A percentile compares a stretch with the other conserved stretches of the same genome.
Evolutionary conservation across 1,140 invertebrate species (phyloP).

Genomic region (Drosophila athabasca): DNA sequence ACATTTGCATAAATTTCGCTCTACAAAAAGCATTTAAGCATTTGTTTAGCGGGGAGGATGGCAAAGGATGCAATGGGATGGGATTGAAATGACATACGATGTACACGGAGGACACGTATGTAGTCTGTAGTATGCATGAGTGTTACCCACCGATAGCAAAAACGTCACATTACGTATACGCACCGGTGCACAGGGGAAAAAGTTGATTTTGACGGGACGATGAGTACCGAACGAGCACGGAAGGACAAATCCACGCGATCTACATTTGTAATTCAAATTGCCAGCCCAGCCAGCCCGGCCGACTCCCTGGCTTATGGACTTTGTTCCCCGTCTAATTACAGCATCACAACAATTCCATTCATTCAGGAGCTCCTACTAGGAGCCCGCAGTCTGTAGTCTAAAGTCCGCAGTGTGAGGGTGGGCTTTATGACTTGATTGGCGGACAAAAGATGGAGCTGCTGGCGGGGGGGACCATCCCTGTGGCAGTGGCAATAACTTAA

Average conservation of each 20-base stretch:
- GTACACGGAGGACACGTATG: constrained; percentile 35
- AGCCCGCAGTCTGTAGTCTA: too few species aligned
- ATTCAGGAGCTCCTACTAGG: not conserved
- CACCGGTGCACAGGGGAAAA: constrained; percentile 64
- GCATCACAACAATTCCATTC: constrained; percentile 27
- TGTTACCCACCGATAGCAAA: constrained; percentile 46
- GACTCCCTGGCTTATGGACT: constrained; percentile 49
- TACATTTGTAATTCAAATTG: constrained; percentile 72
- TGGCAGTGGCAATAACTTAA: constrained; percentile 46
- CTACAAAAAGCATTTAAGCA: constrained; percentile 59
- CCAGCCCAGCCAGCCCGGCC: constrained; percentile 7
- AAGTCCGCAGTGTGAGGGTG: constrained; percentile 24
- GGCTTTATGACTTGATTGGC: constrained; percentile 55
- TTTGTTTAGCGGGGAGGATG: constrained; percentile 24
- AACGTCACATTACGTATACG: constrained; percentile 62
- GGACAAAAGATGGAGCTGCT: not conserved
- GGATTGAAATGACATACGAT: constrained; percentile 58
- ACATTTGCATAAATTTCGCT: constrained; percentile 55
- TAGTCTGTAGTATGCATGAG: constrained; percentile 21
- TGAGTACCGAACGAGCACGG: not conserved
- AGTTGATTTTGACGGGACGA: constrained; percentile 21
- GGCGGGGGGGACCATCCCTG: constrained; percentile 15
- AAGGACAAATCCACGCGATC: constrained; percentile 48
- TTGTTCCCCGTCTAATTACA: constrained; percentile 49
- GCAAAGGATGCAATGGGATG: not conserved